phyloP scores from a whole-genome alignment of 2,113 vertebrate genomes.

The Rhizomys pruinosus region DNA sequence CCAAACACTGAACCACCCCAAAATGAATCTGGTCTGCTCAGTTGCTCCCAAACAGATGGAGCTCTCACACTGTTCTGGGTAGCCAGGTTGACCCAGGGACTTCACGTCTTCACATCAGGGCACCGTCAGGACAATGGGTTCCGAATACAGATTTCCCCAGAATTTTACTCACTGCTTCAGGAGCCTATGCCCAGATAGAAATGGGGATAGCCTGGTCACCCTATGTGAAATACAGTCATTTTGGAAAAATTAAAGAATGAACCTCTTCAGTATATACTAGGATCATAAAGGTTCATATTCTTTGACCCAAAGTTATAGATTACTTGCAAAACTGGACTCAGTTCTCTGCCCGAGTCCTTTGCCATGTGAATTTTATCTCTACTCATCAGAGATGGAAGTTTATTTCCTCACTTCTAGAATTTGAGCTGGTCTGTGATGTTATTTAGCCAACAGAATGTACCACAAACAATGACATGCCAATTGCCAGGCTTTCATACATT shows the following conservation, averaged over 20 bases:
- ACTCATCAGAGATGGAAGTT: neutral
- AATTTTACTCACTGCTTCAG: neutral
- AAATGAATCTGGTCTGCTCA: neutral
- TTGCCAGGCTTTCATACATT: neutral
- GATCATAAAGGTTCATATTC: neutral
- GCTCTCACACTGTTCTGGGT: neutral
- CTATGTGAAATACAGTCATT: neutral
- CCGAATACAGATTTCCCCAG: neutral
- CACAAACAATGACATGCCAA: neutral
- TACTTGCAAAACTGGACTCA: neutral
- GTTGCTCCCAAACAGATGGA: neutral
- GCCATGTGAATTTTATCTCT: neutral
- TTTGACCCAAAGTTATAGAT: neutral
- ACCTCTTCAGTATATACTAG: neutral
- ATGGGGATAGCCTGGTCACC: neutral
- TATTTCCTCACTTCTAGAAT: neutral
- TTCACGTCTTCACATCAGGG: neutral
- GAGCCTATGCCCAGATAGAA: neutral
- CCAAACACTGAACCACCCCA: neutral
- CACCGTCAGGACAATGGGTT: neutral
- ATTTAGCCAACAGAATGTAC: neutral
- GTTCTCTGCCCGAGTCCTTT: neutral
- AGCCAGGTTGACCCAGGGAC: neutral
- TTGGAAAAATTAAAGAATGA: slow-evolving; percentile 1
- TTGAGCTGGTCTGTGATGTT: neutral